Base-by-base conservation (phyloP, 1,140 invertebrate species). In the Tyrophagus putrescentiae region DNA sequence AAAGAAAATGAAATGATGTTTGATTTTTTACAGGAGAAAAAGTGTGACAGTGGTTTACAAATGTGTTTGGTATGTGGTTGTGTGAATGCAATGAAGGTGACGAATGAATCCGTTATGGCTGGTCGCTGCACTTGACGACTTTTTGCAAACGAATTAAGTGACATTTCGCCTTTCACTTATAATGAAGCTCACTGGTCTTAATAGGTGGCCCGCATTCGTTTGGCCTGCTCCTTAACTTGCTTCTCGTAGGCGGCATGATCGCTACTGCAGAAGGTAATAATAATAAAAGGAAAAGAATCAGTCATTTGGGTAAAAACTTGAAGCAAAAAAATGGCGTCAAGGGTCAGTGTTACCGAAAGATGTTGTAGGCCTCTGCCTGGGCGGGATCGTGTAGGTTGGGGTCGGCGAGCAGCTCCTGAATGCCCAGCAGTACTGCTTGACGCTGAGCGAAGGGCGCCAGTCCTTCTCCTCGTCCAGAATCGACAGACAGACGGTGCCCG, bases 301-400 rank as follows among this genome's bases (percentile, higher is more conserved):
- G 69, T 70, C 81, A 77, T 25, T n/a, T 16, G 45, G 7, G 29
- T 18, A 64, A 50, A 36, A 7, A 6, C 23, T 13, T 31, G 34
- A 50, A n/a, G n/a, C n/a, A n/a, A n/a, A n/a, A n/a, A n/a, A n/a
- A n/a, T n/a, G n/a, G n/a, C n/a, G n/a, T n/a, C n/a, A n/a, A n/a
- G n/a, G n/a, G n/a, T 67, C 90, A 80, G 75, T 97, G 96, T 83
- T 72, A 81, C 80, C 88, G 97, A 70, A 94, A 98, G 72, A 98
- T 97, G 68, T 94, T 98, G 72, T 98, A 99, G 1, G 96, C 95
- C 76, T 99, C 96, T 34, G 95, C 95, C 73, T 99, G 96, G 31
- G 95, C 96, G 34, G 96, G 96, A 80, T 98, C 96, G 76, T 97
- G 97, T 23, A 96, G 87, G 73, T 99, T 99, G 32, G 96, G 95